Percentiles rank a stretch among this genome's conserved stretches.
Evolutionary conservation across 2,797 vertebrate genomes (phyloP).

Genomic region (Thaleichthys pacificus): DNA sequence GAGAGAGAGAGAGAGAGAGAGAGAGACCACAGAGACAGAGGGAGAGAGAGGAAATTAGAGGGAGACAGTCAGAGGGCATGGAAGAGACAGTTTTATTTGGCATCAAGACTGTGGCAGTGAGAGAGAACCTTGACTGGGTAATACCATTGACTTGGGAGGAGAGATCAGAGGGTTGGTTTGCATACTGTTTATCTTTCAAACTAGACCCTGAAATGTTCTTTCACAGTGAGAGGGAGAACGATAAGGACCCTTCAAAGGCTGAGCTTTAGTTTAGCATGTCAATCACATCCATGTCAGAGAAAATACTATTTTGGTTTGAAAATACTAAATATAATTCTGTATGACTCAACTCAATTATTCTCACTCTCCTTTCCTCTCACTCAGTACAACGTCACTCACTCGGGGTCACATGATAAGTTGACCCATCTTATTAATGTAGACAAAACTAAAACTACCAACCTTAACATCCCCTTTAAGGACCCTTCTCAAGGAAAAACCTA

Average conservation of each 20-base stretch:
- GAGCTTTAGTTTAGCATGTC: neutral
- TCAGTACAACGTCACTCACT: neutral
- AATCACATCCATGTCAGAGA: neutral
- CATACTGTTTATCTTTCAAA: neutral
- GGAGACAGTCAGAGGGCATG: neutral
- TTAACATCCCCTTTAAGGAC: too few species aligned
- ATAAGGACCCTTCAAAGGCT: constrained; percentile 7
- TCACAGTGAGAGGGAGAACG: neutral
- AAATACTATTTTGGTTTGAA: neutral
- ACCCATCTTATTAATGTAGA: too few species aligned
- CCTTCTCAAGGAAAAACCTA: too few species aligned
- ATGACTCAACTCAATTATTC: constrained; percentile 1
- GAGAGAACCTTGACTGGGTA: constrained; percentile 12
- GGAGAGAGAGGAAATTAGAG: neutral
- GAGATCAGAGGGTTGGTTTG: constrained; percentile 6
- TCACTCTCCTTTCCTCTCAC: neutral
- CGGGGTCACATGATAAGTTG: neutral
- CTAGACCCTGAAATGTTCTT: neutral
- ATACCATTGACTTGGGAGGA: constrained; percentile 13
- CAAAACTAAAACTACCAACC: too few species aligned
- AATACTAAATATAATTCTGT: neutral
- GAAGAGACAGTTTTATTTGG: neutral
- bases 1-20: neutral
- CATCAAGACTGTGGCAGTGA: neutral
- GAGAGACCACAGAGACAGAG: too few species aligned